phyloP scores from a whole-genome alignment of 2,797 vertebrate species.

The Malurus splendens region DNA sequence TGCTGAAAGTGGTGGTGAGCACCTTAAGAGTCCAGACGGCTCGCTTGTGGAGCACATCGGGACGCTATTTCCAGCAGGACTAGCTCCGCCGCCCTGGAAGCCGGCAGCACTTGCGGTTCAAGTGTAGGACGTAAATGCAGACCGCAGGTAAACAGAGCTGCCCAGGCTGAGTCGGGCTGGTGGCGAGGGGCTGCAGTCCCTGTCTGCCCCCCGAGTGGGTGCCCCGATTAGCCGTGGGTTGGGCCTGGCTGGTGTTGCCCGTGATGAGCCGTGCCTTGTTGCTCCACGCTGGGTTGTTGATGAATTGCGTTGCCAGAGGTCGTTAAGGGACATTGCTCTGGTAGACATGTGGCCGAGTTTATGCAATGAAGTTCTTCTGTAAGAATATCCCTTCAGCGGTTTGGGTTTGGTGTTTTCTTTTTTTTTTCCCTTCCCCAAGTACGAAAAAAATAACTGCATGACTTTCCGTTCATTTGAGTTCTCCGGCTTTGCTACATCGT shows the following conservation, averaged over 20 bases:
- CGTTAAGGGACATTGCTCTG: constrained; percentile 40
- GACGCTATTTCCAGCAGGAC: constrained; percentile 32
- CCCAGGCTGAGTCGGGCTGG: not conserved
- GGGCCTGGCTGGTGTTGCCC: not conserved
- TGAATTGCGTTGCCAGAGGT: constrained; percentile 31
- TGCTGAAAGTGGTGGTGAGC: not conserved
- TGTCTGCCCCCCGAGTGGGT: not conserved
- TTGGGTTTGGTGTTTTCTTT: constrained; percentile 48
- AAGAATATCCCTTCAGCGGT: constrained; percentile 53
- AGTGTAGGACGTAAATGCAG: constrained; percentile 50
- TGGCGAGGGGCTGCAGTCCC: not conserved
- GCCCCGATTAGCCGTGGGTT: not conserved
- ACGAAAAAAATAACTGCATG: constrained; percentile 62
- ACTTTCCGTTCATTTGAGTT: constrained; percentile 66
- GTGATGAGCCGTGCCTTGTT: not conserved
- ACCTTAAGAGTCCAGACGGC: not conserved
- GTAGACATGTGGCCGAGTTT: constrained; percentile 43
- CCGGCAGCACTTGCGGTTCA: constrained; percentile 44
- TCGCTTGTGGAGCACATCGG: not conserved
- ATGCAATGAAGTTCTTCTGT: constrained; percentile 52
- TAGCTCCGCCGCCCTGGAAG: constrained; percentile 18
- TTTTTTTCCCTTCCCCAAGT: constrained; percentile 43
- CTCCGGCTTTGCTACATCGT: constrained; percentile 65
- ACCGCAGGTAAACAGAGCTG: constrained; percentile 59
- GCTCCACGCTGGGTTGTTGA: constrained; percentile 8